phyloP scores from a whole-genome alignment of 2,797 vertebrate species.

The Sebastes elongatus region DNA sequence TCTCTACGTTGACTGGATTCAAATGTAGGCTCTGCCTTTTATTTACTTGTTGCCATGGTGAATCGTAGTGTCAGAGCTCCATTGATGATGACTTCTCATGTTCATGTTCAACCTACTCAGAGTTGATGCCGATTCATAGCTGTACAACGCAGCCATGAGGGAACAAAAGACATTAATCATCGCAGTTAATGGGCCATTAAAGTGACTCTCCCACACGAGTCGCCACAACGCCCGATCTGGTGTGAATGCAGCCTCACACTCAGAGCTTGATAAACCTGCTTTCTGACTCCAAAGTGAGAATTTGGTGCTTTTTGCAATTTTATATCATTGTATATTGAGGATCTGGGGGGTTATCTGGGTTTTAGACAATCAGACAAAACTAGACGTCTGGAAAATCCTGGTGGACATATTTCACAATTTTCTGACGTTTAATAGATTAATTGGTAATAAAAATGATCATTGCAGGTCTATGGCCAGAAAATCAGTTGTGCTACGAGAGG shows the following conservation, averaged over 20 bases:
- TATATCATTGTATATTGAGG: neutral
- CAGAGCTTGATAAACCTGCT: neutral
- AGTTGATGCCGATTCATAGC: no score
- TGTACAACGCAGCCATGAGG: neutral
- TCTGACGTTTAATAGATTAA: neutral
- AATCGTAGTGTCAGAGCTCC: neutral
- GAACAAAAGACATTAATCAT: neutral
- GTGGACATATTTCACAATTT: neutral
- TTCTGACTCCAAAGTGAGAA: neutral
- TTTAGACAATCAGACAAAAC: neutral
- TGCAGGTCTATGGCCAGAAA: neutral
- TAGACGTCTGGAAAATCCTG: neutral
- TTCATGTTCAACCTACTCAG: neutral
- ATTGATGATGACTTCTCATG: neutral
- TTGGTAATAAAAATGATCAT: neutral
- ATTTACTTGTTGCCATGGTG: no score
- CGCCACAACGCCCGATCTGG: neutral
- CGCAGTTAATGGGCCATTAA: fast-evolving
- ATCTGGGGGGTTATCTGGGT: neutral
- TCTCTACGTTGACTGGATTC: no score
- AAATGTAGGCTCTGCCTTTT: no score
- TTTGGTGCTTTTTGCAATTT: neutral
- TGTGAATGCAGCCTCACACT: neutral
- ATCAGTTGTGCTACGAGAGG: neutral
- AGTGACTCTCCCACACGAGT: neutral